Evolutionary conservation across 2,113 vertebrate genomes (phyloP).

Genomic region (Solenodon paradoxus): DNA sequence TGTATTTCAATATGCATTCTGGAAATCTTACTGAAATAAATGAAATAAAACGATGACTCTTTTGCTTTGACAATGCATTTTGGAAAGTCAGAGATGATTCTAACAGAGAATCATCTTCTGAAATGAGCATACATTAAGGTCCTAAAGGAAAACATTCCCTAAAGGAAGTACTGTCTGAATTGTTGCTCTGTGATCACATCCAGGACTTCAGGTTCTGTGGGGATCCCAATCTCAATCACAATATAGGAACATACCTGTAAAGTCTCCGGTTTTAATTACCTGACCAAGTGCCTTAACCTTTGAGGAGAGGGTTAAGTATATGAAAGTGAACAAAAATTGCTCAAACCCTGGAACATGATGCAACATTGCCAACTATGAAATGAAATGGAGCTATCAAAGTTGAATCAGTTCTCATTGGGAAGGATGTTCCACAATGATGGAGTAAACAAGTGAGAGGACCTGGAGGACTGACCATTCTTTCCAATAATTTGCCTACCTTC

Average conservation of each 20-base stretch:
- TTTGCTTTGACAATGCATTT: neutral
- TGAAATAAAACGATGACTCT: neutral
- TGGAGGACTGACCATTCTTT: neutral
- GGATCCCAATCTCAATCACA: neutral
- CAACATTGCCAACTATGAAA: neutral
- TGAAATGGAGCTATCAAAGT: neutral
- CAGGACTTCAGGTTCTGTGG: neutral
- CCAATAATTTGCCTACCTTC: neutral
- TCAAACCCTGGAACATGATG: neutral
- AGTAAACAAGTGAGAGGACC: neutral
- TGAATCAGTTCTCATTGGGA: neutral
- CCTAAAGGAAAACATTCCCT: neutral
- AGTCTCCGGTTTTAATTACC: neutral
- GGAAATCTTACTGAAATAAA: neutral
- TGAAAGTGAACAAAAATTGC: neutral
- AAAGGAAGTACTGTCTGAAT: neutral
- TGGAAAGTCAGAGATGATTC: neutral
- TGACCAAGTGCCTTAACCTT: neutral
- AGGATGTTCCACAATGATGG: neutral
- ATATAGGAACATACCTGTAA: neutral
- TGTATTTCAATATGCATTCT: neutral
- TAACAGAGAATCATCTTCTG: neutral
- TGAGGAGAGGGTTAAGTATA: neutral
- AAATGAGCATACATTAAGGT: neutral
- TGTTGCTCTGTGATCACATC: neutral